These are phyloP conservation scores for Brachyistius frenatus DNA, from an alignment of 2,113 vertebrate species.

Conservation along the genomic window DNA sequence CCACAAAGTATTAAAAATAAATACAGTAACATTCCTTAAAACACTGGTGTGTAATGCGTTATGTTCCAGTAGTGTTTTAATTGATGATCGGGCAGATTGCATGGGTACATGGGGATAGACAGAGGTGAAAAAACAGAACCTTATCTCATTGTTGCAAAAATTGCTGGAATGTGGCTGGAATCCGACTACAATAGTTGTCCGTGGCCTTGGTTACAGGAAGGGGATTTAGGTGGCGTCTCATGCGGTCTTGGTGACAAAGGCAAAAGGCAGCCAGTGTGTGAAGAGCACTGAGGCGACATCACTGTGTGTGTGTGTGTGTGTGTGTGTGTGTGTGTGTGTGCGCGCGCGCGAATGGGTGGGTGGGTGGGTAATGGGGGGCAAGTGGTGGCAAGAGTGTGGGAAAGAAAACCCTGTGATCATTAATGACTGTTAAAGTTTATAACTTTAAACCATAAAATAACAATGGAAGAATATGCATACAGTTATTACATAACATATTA, in stretches of 20 bases:
- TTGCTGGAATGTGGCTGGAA: conserved; percentile 72
- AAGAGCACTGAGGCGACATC: conserved; percentile 55
- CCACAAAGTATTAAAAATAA: conserved; percentile 18
- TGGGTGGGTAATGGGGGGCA: neutral
- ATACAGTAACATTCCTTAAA: conserved; percentile 39
- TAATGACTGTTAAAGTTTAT: neutral
- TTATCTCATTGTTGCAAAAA: conserved; percentile 74
- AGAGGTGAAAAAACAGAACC: conserved; percentile 45
- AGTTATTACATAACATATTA: neutral
- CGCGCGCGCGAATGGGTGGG: too few species aligned
- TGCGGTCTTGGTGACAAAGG: conserved; percentile 68
- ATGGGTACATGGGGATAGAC: conserved; percentile 28
- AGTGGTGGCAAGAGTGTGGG: conserved; percentile 47
- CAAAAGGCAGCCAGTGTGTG: conserved; percentile 57
- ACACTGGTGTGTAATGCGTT: conserved; percentile 17
- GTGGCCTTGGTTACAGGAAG: conserved; percentile 75
- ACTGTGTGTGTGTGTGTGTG: conserved; percentile 8
- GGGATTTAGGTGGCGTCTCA: conserved; percentile 76
- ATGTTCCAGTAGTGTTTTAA: conserved; percentile 27
- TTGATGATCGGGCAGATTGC: conserved; percentile 19
- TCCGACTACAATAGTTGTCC: conserved; percentile 74
- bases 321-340: neutral
- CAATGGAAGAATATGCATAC: neutral
- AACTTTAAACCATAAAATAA: neutral
- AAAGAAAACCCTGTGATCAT: conserved; percentile 22